Base-by-base conservation (phyloP, 2,888 invertebrate species). In the Pinctada fucata region DNA sequence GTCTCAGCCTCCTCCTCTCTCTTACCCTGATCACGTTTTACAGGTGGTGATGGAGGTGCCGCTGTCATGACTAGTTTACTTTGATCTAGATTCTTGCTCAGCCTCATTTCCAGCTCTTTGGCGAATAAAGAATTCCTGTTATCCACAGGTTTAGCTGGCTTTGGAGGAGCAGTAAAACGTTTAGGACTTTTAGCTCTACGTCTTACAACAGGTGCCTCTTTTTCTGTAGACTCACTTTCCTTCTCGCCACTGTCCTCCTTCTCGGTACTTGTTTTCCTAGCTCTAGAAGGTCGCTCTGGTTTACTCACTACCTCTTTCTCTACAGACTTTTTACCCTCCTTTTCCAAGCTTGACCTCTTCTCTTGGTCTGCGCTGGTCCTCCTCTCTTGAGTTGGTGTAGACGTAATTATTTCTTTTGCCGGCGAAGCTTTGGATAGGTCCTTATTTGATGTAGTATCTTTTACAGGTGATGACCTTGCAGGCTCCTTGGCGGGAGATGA, bases 141-240 rank as follows among this genome's bases (percentile, higher is more conserved):
- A 6, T 83, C 82, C 16, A 73, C 74, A 5, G 49, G 52, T 69
- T 80, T 79, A 16, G 58, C 68, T 10, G 69, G 72, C 13, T 74
- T 85, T 4, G 85, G 80, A 2, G 90, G 89, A 2, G 90, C 88
- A 2, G 85, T 82, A 47, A 80, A 80, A 51, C 88, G 83, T 75
- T 90, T 90, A 3, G 90, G 90, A 76, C 89, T 89, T 78, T 90
- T 90, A 5, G 88, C 85, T 70, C 89, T 77, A 49, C 88, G 82
- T 58, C 87, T 76, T 4, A 88, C 84, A 4, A 87, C 82, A 49
- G 76, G 81, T 47, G 84, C 81, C 16, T 85, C 85, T 10, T 58
- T 78, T n/a, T 76, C 73, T 5, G 65, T 69, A 48, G 49, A 8
- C 65, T 71, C 52, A 66, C 66, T 71, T 16, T 71, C 51, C 16